Evolutionary conservation across 2,888 invertebrate genomes (phyloP), one percentile per base, ranked within the genome.

Genomic region (Ernsta delagoae): DNA sequence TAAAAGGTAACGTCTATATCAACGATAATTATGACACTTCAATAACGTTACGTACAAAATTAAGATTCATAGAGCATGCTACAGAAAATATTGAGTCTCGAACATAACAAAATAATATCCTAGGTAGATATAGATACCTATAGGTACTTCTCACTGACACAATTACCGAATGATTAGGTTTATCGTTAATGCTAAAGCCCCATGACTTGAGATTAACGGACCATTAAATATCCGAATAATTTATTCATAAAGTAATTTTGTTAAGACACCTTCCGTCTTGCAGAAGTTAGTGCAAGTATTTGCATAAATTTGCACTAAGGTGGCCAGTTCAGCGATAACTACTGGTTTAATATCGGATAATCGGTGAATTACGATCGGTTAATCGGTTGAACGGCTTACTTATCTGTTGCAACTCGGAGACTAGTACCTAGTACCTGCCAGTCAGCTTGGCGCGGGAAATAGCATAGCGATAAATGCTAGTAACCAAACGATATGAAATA

Each of bases 221-320:
- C 12, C 48, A 16, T 50, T 7, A 50, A 50, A 50, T 3, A 5
- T 12, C 7, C 16, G 7, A 16, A 50, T 16, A 50, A 16, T 16
- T 50, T 7, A 50, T 50, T 50, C 48, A 16, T 50, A 16, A 12
- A 50, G 48, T 7, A 50, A 50, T n/a, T 50, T 50, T 50, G 16
- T 50, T 50, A 50, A 7, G 48, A 50, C 12, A 50, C 48, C 48
- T 50, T 50, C 48, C 12, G 48, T 12, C 7, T 16, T 50, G 7
- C 48, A 6, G 54, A 9, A 54, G 9, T 54, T 54, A 31, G 11
- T 31, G 54, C 54, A 3, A 54, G 11, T 31, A 54, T 54, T 54
- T 54, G 31, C 54, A 54, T 54, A 9, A 31, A 31, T 31, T 54
- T 4, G 54, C 54, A 24, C 24, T 54, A 71, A 69, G 54, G 24